Evolutionary conservation across 1,140 invertebrate species (phyloP), one percentile per base, ranked within the genome.

Genomic region (Acromyrmex heyeri): DNA sequence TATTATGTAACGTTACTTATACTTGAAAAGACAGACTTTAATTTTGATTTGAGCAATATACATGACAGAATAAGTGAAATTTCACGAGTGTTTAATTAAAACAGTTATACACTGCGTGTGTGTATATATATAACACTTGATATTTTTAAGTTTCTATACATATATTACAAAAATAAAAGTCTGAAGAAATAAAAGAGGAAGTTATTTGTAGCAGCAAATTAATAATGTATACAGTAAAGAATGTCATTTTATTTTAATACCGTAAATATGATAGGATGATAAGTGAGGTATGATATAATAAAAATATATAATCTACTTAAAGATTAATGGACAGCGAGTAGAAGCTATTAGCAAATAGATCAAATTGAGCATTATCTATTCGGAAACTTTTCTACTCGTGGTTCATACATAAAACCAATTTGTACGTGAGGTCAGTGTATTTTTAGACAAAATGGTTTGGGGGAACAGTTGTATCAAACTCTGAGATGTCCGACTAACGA

Each of bases 381-480:
- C 0, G 0, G n/a, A 34, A 59, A 65, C 65, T 50, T 79, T 50
- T 87, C 83, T 78, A 18, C 38, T 24, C 0, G 14, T 27, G 27
- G 30, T 21, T 69, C n/a, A 64, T 72, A 73, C 27, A 53, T 65
- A 18, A n/a, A 62, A 48, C 30, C 21, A 57, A 77, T 78, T 27
- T 61, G 59, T 48, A 86, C 12, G 30, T 70, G 34, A 53, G 55
- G 62, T 76, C 44, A 27, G 55, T 53, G 27, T 70, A 70, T 79
- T 75, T 85, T 75, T 82, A 76, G 59, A 59, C 14, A 50, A 30
- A 69, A 67, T 57, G 69, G 53, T 69, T 70, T 64, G 18, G 38
- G 8, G 14, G 18, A 72, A 61, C 12, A 16, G 53, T 55, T 7
- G 30, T 55, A 81, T 81, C 77, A 53, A 70, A 81, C 18, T 81